These are phyloP conservation scores for Amblyopsis hoosieri DNA, from an alignment of 2,797 vertebrate species.

Conservation along the genomic window DNA sequence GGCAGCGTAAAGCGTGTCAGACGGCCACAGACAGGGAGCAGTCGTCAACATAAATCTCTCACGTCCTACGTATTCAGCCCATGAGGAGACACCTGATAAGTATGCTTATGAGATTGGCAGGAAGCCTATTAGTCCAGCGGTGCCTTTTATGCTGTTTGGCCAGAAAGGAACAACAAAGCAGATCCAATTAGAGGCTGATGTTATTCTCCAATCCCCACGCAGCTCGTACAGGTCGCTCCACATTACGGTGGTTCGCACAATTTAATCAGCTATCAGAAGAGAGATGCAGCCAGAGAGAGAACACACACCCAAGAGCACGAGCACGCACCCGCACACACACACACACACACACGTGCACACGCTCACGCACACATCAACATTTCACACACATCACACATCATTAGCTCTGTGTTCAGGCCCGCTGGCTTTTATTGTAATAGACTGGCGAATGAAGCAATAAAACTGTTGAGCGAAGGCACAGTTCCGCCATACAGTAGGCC, in stretches of 20 bases:
- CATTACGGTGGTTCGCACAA: conserved; percentile 50
- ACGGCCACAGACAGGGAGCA: conserved; percentile 29
- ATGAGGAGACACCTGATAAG: conserved; percentile 59
- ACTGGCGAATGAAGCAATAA: conserved; percentile 53
- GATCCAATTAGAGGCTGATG: conserved; percentile 62
- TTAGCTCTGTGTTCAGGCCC: conserved; percentile 60
- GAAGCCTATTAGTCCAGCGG: conserved; percentile 53
- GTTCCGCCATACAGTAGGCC: conserved; percentile 31
- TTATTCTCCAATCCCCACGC: conserved; percentile 50
- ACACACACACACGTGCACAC: conserved; percentile 4
- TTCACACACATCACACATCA: conserved; percentile 40
- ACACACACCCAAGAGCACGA: conserved; percentile 7
- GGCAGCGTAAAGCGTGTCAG: conserved; percentile 27
- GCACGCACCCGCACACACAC: not conserved
- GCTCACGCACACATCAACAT: conserved; percentile 10
- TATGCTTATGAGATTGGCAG: conserved; percentile 61
- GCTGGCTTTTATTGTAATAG: conserved; percentile 53
- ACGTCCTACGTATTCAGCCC: conserved; percentile 63
- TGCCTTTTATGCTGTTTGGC: conserved; percentile 57
- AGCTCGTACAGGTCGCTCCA: conserved; percentile 51
- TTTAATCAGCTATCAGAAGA: conserved; percentile 66
- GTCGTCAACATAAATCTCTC: conserved; percentile 42
- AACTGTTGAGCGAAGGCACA: conserved; percentile 49
- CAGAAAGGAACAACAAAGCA: conserved; percentile 64
- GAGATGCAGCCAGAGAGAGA: conserved; percentile 15